Evolutionary conservation across 2,797 vertebrate species (phyloP).

Genomic region (Iguana delicatissima): DNA sequence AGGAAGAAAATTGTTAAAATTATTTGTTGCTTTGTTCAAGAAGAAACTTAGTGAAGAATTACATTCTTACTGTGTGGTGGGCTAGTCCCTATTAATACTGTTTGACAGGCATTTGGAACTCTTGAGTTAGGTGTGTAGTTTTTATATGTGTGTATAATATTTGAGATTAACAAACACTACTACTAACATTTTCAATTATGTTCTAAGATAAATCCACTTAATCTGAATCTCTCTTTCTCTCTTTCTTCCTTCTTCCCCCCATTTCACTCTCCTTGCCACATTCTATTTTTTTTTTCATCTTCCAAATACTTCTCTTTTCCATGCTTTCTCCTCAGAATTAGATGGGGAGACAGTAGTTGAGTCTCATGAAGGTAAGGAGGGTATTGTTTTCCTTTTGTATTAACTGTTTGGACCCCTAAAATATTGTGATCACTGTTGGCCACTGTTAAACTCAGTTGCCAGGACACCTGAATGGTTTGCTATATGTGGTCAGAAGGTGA

Average conservation of each 20-base stretch:
- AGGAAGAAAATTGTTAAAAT: too few relatives aligned
- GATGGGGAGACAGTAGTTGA: conserved; percentile 80
- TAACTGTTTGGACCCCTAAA: background rate
- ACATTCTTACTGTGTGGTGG: too few relatives aligned
- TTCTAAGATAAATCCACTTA: conserved; percentile 53
- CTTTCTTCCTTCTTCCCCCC: conserved; percentile 45
- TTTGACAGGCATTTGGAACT: background rate
- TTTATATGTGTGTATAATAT: background rate
- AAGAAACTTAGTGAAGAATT: too few relatives aligned
- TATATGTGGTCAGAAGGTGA: background rate
- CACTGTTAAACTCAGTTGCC: background rate
- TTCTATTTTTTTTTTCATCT: conserved; percentile 14
- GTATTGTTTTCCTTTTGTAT: conserved; percentile 25
- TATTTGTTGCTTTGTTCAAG: background rate
- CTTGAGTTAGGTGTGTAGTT: background rate
- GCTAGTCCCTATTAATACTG: background rate
- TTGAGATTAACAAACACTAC: background rate
- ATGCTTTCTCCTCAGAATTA: conserved; percentile 82
- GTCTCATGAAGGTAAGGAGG: conserved; percentile 89
- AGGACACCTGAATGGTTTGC: background rate
- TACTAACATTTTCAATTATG: background rate
- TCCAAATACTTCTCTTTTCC: conserved; percentile 54
- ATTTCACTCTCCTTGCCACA: background rate
- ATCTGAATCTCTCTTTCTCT: conserved; percentile 62
- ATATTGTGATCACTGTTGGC: background rate